Conservation (phyloP, 2,888 invertebrate species). For the Syrphus vitripennis region DNA sequence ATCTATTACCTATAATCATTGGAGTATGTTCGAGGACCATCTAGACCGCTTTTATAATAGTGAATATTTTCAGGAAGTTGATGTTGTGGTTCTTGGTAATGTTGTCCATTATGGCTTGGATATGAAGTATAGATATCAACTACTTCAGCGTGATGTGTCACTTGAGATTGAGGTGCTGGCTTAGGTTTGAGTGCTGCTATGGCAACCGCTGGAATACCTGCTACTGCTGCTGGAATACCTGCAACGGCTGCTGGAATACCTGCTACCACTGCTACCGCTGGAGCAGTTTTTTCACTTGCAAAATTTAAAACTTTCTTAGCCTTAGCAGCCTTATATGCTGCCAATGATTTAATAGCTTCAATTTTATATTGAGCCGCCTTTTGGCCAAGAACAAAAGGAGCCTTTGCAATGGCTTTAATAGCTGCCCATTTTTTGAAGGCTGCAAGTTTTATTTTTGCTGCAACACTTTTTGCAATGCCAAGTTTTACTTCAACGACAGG, state of each 20-base stretch:
- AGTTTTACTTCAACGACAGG: slow-evolving; percentile 18
- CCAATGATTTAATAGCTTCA: slow-evolving; percentile 37
- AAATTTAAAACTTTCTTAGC: slow-evolving; percentile 22
- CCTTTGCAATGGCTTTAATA: slow-evolving; percentile 14
- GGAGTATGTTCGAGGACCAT: slow-evolving; percentile 3
- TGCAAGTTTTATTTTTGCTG: slow-evolving; percentile 43
- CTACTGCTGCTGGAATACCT: slow-evolving; percentile 20
- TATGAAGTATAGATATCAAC: background rate
- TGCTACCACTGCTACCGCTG: slow-evolving; percentile 12
- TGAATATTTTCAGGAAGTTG: slow-evolving; percentile 17
- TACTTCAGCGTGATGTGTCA: background rate
- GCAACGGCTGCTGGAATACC: background rate
- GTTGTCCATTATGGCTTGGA: background rate
- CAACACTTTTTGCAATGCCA: slow-evolving; percentile 29
- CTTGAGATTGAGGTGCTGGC: background rate
- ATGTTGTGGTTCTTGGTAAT: slow-evolving; percentile 12
- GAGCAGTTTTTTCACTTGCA: slow-evolving; percentile 27
- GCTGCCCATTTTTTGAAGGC: slow-evolving; percentile 45
- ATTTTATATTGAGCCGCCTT: slow-evolving; percentile 39
- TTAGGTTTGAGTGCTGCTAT: background rate
- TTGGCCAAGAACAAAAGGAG: slow-evolving; percentile 42
- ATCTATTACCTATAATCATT: slow-evolving; percentile 25
- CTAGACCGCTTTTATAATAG: slow-evolving; percentile 1
- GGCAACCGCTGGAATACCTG: slow-evolving; percentile 1
- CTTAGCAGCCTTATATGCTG: slow-evolving; percentile 33